Evolutionary conservation across 2,113 vertebrate genomes (phyloP).

Genomic region (Picathartes gymnocephalus): DNA sequence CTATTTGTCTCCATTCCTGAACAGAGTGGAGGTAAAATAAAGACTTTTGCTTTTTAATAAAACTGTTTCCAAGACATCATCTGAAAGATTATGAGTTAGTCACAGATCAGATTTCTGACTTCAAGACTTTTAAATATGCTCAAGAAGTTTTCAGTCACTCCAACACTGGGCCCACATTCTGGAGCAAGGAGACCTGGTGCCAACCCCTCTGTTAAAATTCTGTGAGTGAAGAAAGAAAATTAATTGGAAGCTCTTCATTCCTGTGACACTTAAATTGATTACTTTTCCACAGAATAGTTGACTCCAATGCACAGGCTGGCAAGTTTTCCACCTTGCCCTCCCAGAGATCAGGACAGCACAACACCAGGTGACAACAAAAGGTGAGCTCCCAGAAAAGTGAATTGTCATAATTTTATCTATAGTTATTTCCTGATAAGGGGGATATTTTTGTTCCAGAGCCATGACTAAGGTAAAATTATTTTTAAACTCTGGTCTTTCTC

Average conservation of each 20-base stretch:
- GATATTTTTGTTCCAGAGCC: background rate
- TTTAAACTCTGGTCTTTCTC: background rate
- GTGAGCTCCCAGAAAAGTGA: background rate
- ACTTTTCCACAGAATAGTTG: background rate
- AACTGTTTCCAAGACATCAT: background rate
- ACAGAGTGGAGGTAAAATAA: background rate
- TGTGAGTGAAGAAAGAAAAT: background rate
- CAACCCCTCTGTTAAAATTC: background rate
- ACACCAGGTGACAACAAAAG: background rate
- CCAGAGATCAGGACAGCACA: background rate
- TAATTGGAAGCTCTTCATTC: background rate
- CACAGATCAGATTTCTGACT: background rate
- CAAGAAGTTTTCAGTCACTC: background rate
- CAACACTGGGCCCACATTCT: accelerated
- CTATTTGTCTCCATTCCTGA: background rate
- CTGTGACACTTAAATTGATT: background rate
- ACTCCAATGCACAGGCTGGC: background rate
- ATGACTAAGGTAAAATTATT: background rate
- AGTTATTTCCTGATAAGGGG: background rate
- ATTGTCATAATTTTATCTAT: background rate
- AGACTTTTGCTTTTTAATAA: background rate
- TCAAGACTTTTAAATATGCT: background rate
- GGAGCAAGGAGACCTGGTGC: background rate
- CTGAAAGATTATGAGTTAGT: background rate
- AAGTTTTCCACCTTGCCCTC: background rate